Conservation (phyloP, 2,888 invertebrate species). For the Caenorhabditis afra region DNA sequence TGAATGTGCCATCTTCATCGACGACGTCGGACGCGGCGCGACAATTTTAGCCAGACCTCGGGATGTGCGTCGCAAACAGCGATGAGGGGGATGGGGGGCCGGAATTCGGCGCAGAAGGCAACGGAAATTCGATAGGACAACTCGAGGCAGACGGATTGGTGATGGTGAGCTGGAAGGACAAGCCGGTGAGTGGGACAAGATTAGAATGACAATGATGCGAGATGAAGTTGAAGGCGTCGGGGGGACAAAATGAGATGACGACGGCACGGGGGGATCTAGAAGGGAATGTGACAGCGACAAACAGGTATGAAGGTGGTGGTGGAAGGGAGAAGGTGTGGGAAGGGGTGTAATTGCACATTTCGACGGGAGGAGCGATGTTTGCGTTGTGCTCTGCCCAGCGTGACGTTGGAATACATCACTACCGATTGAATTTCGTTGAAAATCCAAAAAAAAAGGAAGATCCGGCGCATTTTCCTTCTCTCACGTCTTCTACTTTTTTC, state of each 20-base stretch:
- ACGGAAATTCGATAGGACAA: slow-evolving; percentile 19
- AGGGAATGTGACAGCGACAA: too few relatives aligned
- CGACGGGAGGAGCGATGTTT: slow-evolving; percentile 23
- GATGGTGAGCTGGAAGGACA: slow-evolving; percentile 10
- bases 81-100: not conserved
- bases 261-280: not conserved
- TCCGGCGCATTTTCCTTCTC: not conserved
- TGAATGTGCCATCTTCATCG: slow-evolving; percentile 11
- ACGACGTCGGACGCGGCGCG: not conserved
- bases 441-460: slow-evolving; percentile 11
- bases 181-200: not conserved
- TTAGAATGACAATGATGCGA: slow-evolving; percentile 46
- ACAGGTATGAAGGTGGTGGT: too few relatives aligned
- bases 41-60: slow-evolving; percentile 31
- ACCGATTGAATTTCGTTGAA: not conserved
- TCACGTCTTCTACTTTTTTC: too few relatives aligned
- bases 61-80: not conserved
- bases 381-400: slow-evolving; percentile 26
- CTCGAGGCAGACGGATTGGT: slow-evolving; percentile 2
- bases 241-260: not conserved
- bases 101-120: not conserved
- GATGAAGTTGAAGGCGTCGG: slow-evolving; percentile 7
- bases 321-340: not conserved
- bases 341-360: slow-evolving; percentile 52
- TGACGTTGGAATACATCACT: slow-evolving; percentile 43